phyloP scores from a whole-genome alignment of 2,888 invertebrate species.

The Orchestes rusci region DNA sequence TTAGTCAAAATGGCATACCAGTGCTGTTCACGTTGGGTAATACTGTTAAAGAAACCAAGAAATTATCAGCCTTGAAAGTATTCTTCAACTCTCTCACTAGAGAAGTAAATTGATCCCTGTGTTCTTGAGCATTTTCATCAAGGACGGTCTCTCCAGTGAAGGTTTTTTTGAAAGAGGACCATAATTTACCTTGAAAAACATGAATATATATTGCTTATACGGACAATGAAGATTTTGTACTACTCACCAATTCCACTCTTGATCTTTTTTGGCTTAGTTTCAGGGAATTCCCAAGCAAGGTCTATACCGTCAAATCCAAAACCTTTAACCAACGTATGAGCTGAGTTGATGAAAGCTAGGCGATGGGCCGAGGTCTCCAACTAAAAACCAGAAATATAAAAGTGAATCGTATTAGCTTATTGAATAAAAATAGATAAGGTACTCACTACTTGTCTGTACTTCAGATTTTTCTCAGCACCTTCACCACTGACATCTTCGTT shows the following conservation, averaged over 20 bases:
- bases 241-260: conserved; percentile 31
- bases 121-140: conserved; percentile 71
- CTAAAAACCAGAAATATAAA: no score
- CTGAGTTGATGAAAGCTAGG: conserved; percentile 71
- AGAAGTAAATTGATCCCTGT: conserved; percentile 70
- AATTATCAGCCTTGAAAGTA: conserved; percentile 57
- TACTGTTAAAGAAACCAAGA: conserved; percentile 47
- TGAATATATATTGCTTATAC: neutral
- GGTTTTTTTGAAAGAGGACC: conserved; percentile 72
- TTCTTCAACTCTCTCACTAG: conserved; percentile 67
- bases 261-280: conserved; percentile 70
- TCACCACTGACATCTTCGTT: conserved; percentile 58
- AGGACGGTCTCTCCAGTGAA: conserved; percentile 58
- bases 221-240: conserved; percentile 9
- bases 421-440: neutral
- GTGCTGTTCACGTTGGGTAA: conserved; percentile 68
- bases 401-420: neutral
- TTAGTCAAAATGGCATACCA: conserved; percentile 37
- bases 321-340: conserved; percentile 59
- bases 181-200: conserved; percentile 49
- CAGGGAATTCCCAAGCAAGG: conserved; percentile 80
- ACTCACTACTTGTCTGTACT: conserved; percentile 64
- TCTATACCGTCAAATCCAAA: conserved; percentile 85
- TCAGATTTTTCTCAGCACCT: conserved; percentile 48
- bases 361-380: conserved; percentile 67